Base-by-base conservation (phyloP, 2,888 invertebrate genomes). In the Tetragonisca angustula region DNA sequence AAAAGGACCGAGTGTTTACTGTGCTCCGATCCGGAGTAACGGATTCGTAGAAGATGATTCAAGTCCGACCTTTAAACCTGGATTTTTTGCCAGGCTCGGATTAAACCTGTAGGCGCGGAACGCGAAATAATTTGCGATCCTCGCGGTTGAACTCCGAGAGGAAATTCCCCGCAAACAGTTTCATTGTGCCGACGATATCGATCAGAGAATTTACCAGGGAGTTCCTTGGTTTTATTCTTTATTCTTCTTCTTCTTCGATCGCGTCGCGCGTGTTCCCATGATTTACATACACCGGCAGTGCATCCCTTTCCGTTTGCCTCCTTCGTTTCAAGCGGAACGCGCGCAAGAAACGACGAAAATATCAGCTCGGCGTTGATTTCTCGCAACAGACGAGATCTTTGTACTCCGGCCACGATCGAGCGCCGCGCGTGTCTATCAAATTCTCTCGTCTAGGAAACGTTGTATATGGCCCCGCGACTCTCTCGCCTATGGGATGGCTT, bases 361-460 rank as follows among this genome's bases (percentile, higher is more conserved):
- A 76, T 54, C 69, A 13, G 50, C 13, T 21, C 67, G 24, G 15
- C 21, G 36, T n/a, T 21, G 62, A 65, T 77, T 59, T 56, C 59
- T 43, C 24, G 1, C 54, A 24, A 65, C 59, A 75, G 75, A 49
- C 27, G 43, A 52, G n/a, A 69, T 79, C 50, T 83, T 71, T 74
- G 65, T 68, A 80, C 49, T n/a, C 67, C n/a, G n/a, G 5, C 71
- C 79, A 79, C 79, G 77, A 83, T 65, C 61, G 59, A 32, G 5
- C 13, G 27, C 4, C 0, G 32, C 32, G 52, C 83, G 75, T 79
- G 72, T 75, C 83, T 79, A 79, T 85, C 76, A 79, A 79, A 79
- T 76, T 83, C 79, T 56, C 70, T 67, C 83, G 64, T 36, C 75
- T 52, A 72, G 21, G 27, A 62, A 83, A 83, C 79, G 76, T 65